Base-by-base conservation (phyloP, 1,140 invertebrate species). In the Aphelinus certus region DNA sequence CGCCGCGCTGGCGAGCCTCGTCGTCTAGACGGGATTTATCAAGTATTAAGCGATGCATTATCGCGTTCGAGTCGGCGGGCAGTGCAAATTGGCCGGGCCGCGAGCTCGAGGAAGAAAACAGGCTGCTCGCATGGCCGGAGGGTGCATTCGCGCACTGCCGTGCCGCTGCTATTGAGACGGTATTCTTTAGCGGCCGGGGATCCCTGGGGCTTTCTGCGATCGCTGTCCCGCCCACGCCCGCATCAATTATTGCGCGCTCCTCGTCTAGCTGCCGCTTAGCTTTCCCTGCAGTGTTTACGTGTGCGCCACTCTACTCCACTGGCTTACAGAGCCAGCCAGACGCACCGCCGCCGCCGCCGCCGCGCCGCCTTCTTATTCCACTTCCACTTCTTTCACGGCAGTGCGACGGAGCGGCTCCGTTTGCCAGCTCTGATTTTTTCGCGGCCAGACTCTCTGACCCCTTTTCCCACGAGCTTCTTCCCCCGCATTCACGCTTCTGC, bases 181-280 rank as follows among this genome's bases (percentile, higher is more conserved):
- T 65, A 64, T 71, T 71, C 58, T 71, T 71, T 63, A 9, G 42
- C 9, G 58, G 42, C 9, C 51, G 51, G 51, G 9, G 51, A 10
- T 57, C 70, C 70, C 70, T 57, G 61, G 61, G 53, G 61, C 61
- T 53, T 65, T 49, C 4, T 43, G 26, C 26, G 26, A 26, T 26
- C 26, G 26, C 70, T 71, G 51, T 56, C 69, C 46, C 71, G 64
- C 45, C 45, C 53, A 61, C 57, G 53, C 77, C 76, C 61, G 6
- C 78, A 79, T 82, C 75, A 79, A 82, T 82, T 78, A 82, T 82
- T 74, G 68, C 65, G 74, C 62, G 49, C 62, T 26, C 45, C 67
- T 77, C 81, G 79, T 80, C 81, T 79, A 80, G 26, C 3, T 51
- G 48, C 64, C 51, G 42, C 49, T 43, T n/a, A 10, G 7, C 66